A percentile compares a stretch with the other conserved stretches of the same genome.
These are phyloP conservation scores for Paedocypris micromegethes DNA, from an alignment of 2,797 vertebrate species.

Conservation along the genomic window DNA sequence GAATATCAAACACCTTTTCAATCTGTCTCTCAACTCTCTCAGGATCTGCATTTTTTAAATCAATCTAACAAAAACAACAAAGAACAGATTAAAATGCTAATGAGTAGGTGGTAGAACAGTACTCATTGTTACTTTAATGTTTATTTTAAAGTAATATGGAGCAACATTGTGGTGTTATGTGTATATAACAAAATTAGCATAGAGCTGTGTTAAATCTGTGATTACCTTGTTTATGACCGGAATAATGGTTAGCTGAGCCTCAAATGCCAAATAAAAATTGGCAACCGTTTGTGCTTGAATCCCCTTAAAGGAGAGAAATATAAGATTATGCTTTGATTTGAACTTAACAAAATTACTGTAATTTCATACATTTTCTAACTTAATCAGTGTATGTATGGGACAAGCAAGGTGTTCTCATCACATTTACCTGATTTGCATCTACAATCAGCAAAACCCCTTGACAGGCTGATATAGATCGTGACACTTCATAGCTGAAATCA, in stretches of 20 bases:
- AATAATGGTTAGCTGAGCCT: conserved; percentile 90
- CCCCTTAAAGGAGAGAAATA: conserved; percentile 68
- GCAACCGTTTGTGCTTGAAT: conserved; percentile 96
- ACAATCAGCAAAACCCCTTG: conserved; percentile 93
- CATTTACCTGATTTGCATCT: conserved; percentile 90
- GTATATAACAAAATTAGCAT: no score
- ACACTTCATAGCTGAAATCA: conserved; percentile 97
- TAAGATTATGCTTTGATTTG: no score
- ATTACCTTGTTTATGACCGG: conserved; percentile 96
- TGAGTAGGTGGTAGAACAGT: no score
- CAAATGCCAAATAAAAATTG: conserved; percentile 96
- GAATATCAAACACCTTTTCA: conserved; percentile 91
- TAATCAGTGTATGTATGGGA: no score
- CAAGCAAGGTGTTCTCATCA: background rate
- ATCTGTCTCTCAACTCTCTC: conserved; percentile 87
- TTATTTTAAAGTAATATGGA: background rate
- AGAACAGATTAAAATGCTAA: background rate
- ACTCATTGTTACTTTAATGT: no score
- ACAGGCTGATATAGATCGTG: conserved; percentile 89
- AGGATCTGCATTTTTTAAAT: conserved; percentile 92
- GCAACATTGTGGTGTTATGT: background rate
- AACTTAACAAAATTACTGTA: no score
- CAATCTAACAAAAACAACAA: conserved; percentile 73
- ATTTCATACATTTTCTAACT: no score
- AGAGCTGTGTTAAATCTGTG: background rate